Percentiles rank a stretch among this genome's conserved stretches.
Conservation (phyloP, 92 coral and sea anemone genomes). For the Plumapathes pennacea region DNA sequence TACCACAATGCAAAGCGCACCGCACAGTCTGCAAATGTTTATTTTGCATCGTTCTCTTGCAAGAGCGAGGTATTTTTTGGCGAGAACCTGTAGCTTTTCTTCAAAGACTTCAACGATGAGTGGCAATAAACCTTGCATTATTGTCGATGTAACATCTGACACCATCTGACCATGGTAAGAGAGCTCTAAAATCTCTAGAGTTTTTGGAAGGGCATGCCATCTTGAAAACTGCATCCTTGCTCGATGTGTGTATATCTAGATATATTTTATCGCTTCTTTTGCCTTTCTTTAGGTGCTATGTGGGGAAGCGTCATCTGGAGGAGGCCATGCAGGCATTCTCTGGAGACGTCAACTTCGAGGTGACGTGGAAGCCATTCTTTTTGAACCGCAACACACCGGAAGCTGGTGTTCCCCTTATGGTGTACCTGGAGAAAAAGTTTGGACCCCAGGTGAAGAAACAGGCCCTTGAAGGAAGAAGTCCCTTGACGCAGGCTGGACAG, state of each 20-base stretch:
- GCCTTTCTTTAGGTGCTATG: slow-evolving; percentile 73
- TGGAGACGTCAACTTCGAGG: slow-evolving; percentile 70
- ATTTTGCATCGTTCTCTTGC: no score
- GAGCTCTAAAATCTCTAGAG: neutral
- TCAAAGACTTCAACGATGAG: no score
- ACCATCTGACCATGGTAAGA: slow-evolving; percentile 89
- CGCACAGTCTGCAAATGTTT: no score
- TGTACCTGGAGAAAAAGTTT: slow-evolving; percentile 68
- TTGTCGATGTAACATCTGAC: slow-evolving; percentile 66
- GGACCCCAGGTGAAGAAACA: slow-evolving; percentile 75
- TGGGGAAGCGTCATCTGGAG: slow-evolving; percentile 96
- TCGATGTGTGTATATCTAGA: neutral
- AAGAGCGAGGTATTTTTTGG: no score
- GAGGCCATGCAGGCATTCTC: slow-evolving; percentile 79
- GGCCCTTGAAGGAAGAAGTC: slow-evolving; percentile 64
- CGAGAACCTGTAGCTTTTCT: no score
- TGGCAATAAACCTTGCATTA: slow-evolving; percentile 49
- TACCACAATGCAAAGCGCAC: no score
- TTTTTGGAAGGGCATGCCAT: no score
- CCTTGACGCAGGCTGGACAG: slow-evolving; percentile 60
- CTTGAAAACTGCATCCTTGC: no score
- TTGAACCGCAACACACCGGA: slow-evolving; percentile 72
- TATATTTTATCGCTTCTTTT: neutral
- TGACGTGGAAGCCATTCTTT: slow-evolving; percentile 92
- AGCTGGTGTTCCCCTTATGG: slow-evolving; percentile 60